Conservation (phyloP, 2,797 vertebrate genomes). For the Pelodytes ibericus region DNA sequence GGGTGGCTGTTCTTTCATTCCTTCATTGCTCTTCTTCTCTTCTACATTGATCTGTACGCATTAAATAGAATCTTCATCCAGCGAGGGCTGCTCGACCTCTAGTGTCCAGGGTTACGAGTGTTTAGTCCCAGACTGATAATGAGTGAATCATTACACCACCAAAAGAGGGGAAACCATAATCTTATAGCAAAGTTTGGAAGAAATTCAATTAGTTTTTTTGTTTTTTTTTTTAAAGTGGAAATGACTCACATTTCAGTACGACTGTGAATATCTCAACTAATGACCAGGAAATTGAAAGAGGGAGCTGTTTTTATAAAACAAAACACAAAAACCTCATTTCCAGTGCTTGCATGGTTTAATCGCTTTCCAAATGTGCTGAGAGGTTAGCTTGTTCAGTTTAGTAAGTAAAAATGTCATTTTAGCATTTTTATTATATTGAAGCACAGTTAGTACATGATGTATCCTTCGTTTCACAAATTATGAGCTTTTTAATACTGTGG, state of each 20-base stretch:
- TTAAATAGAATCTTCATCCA: background rate
- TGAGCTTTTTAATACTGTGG: no score
- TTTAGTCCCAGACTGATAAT: background rate
- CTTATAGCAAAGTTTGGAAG: conserved; percentile 21
- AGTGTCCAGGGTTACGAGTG: background rate
- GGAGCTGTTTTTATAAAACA: conserved; percentile 25
- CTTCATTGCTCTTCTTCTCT: background rate
- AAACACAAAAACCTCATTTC: conserved; percentile 17
- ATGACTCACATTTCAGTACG: conserved; percentile 33
- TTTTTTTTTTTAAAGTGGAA: conserved; percentile 27
- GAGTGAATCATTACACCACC: background rate
- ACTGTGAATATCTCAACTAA: conserved; percentile 31
- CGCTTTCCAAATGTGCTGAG: background rate
- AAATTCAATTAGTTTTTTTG: conserved; percentile 8
- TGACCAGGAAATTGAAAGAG: conserved; percentile 25
- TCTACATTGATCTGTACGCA: background rate
- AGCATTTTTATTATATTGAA: background rate
- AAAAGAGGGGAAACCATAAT: conserved; percentile 1
- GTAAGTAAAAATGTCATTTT: background rate
- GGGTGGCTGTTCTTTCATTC: background rate
- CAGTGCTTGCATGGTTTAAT: background rate
- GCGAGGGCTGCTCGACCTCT: background rate
- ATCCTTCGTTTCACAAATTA: no score
- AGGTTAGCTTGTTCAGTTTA: background rate
- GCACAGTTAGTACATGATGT: background rate